A percentile compares a stretch with the other conserved stretches of the same genome.
These are phyloP conservation scores for Theristicus caerulescens DNA, from an alignment of 2,113 vertebrate species.

Conservation along the genomic window DNA sequence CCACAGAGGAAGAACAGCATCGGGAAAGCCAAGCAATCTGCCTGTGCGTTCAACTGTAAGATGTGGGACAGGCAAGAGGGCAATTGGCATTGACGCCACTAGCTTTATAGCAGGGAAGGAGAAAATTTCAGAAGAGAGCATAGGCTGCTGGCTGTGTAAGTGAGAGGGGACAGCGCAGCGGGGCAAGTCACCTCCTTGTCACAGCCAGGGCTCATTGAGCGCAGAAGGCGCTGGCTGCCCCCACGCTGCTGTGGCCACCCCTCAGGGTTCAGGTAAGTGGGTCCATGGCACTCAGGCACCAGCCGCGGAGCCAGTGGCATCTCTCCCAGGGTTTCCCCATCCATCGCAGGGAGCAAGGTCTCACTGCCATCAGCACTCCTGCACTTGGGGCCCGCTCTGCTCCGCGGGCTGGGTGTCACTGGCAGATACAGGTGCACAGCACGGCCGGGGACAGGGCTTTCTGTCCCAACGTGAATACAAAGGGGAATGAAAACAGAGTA, in stretches of 20 bases:
- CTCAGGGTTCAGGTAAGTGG: background rate
- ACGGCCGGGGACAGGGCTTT: background rate
- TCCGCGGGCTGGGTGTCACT: background rate
- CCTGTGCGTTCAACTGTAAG: background rate
- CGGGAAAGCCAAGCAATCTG: rapidly evolving
- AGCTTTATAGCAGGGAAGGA: background rate
- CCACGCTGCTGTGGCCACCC: rapidly evolving
- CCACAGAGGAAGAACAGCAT: background rate
- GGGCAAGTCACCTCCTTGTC: background rate
- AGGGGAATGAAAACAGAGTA: background rate
- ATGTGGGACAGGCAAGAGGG: background rate
- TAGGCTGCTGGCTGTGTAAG: background rate
- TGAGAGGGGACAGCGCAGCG: background rate
- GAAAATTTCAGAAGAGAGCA: background rate
- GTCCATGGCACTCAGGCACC: background rate
- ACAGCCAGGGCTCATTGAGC: rapidly evolving
- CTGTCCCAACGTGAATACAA: background rate
- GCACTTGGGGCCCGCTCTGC: rapidly evolving
- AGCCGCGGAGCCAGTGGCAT: rapidly evolving
- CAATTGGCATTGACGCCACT: rapidly evolving
- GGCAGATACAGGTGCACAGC: background rate
- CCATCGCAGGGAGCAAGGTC: background rate
- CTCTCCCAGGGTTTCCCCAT: background rate
- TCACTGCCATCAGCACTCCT: background rate
- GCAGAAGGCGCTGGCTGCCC: background rate